phyloP scores from a whole-genome alignment of 2,113 vertebrate genomes.

The Choloepus hoffmanni region DNA sequence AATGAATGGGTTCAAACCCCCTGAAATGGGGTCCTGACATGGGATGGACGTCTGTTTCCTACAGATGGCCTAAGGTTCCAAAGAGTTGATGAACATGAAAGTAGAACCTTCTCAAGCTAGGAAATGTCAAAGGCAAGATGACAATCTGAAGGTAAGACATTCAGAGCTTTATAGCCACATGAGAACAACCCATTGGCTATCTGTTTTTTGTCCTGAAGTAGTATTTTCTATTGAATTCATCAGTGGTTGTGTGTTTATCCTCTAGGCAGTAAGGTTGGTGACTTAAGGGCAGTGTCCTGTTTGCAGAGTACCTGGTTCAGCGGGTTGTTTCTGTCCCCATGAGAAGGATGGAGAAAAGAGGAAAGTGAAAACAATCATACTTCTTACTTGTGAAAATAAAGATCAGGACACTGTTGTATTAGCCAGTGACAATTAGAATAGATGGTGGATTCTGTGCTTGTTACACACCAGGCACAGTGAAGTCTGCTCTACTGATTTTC shows the following conservation, averaged over 20 bases:
- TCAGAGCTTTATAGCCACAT: not conserved
- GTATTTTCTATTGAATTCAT: not conserved
- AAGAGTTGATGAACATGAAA: not conserved
- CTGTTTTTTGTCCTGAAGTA: not conserved
- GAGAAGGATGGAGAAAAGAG: not conserved
- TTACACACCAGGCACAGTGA: not conserved
- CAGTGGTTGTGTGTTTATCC: not conserved
- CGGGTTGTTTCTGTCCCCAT: not conserved
- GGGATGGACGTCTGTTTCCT: not conserved
- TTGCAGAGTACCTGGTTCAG: not conserved
- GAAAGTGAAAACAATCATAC: not conserved
- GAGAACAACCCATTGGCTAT: not conserved
- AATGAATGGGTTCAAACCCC: not conserved
- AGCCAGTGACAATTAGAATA: not conserved
- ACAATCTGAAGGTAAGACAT: not conserved
- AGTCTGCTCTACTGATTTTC: not conserved
- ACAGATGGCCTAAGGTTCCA: no score
- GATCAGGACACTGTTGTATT: not conserved
- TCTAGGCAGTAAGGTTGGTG: not conserved
- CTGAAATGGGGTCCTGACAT: not conserved
- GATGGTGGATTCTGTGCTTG: not conserved
- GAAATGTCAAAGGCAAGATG: no score
- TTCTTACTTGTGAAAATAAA: not conserved
- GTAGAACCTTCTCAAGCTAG: not conserved
- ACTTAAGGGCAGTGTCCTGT: not conserved